Evolutionary conservation across 2,113 vertebrate species (phyloP).

Genomic region (cat (Felis catus)): DNA sequence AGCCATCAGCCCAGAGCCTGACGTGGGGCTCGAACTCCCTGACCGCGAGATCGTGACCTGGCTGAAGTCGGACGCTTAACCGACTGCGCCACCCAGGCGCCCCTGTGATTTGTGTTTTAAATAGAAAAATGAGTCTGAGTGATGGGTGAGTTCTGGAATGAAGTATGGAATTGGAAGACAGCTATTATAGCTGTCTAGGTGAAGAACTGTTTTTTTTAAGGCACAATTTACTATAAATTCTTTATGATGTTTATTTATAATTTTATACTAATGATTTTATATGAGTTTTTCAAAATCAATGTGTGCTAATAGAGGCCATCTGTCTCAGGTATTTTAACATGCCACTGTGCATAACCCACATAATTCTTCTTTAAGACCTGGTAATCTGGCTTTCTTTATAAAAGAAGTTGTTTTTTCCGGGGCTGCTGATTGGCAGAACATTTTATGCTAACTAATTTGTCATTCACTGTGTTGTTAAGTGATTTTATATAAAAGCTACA

Average conservation of each 20-base stretch:
- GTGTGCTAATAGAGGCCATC: neutral
- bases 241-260: neutral
- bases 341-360: neutral
- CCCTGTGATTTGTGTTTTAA: neutral
- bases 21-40: no score
- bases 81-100: no score
- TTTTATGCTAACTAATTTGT: neutral
- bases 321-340: neutral
- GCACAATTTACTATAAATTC: neutral
- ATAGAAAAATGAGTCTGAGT: neutral
- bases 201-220: neutral
- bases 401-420: neutral
- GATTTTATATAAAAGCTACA: neutral
- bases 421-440: neutral
- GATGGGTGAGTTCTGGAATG: neutral
- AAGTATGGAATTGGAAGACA: neutral
- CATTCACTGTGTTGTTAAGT: neutral
- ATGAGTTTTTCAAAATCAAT: neutral
- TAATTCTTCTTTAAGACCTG: neutral
- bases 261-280: neutral
- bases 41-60: no score
- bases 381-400: neutral
- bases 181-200: neutral
- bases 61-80: no score
- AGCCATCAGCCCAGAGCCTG: no score